Percentiles rank a stretch among this genome's conserved stretches.
These are phyloP conservation scores for Cerastis rubricosa DNA, from an alignment of 2,888 invertebrate species.

Conservation along the genomic window DNA sequence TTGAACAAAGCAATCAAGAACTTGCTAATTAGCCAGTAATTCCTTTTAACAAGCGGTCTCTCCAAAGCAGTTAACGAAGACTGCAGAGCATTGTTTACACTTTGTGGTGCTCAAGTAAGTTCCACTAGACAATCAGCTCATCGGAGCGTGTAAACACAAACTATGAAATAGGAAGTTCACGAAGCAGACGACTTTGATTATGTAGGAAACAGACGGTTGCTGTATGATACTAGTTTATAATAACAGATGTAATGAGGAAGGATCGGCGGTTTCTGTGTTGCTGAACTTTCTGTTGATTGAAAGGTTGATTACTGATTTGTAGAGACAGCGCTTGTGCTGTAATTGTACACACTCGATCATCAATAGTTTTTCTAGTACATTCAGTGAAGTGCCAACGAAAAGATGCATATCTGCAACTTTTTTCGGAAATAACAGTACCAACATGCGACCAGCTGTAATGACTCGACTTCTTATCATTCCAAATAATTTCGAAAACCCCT, in stretches of 20 bases:
- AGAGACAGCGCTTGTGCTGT: neutral
- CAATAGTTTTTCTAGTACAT: neutral
- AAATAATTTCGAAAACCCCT: slow-evolving; percentile 13
- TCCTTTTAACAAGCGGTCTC: slow-evolving; percentile 33
- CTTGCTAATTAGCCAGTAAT: slow-evolving; percentile 41
- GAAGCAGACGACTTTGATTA: slow-evolving; percentile 74
- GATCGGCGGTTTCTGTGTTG: slow-evolving; percentile 36
- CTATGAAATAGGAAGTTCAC: slow-evolving; percentile 76
- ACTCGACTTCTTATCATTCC: slow-evolving; percentile 17
- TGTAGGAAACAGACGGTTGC: slow-evolving; percentile 75
- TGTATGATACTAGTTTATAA: slow-evolving; percentile 57
- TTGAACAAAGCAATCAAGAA: slow-evolving; percentile 32
- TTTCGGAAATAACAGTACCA: neutral
- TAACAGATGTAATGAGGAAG: slow-evolving; percentile 69
- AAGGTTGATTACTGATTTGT: slow-evolving; percentile 8
- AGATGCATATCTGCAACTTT: neutral
- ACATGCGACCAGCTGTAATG: neutral
- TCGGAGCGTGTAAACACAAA: slow-evolving; percentile 75
- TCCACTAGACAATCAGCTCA: slow-evolving; percentile 69
- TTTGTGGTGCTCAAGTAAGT: slow-evolving; percentile 53
- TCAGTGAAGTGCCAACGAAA: neutral
- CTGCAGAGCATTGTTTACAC: slow-evolving; percentile 52
- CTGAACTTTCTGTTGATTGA: slow-evolving; percentile 39
- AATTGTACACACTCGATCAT: neutral
- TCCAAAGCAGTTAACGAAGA: slow-evolving; percentile 37